These are phyloP conservation scores for Drosophila kepulauana DNA, from an alignment of 1,140 invertebrate genomes.

Conservation along the genomic window DNA sequence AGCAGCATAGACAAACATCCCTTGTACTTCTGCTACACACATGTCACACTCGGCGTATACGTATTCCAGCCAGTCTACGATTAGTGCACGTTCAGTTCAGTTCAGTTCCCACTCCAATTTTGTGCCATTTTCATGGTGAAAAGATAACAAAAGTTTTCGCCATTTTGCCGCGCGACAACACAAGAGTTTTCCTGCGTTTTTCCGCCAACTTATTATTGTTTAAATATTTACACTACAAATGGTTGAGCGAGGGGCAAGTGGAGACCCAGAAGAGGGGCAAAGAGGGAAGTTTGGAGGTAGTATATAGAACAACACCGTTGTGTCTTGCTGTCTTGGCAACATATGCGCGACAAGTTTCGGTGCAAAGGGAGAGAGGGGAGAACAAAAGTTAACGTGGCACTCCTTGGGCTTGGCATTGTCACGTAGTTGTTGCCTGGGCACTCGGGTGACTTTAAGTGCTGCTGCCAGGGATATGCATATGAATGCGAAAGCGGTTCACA, in stretches of 20 bases:
- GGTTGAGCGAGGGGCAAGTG: neutral
- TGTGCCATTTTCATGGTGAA: conserved; percentile 73
- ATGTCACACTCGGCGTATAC: conserved; percentile 47
- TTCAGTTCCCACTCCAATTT: conserved; percentile 49
- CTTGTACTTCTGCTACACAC: neutral
- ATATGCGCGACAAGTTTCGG: conserved; percentile 63
- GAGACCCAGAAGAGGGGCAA: neutral
- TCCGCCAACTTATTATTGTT: conserved; percentile 82
- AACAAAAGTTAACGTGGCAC: conserved; percentile 58
- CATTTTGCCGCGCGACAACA: conserved; percentile 52
- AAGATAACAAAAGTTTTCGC: conserved; percentile 79
- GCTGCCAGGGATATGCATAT: conserved; percentile 54
- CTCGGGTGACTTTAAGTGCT: conserved; percentile 45
- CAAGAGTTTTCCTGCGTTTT: conserved; percentile 74
- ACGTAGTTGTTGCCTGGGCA: conserved; percentile 64
- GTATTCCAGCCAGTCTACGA: conserved; percentile 30
- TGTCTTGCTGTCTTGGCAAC: conserved; percentile 34
- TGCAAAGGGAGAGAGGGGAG: neutral
- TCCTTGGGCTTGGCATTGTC: conserved; percentile 64
- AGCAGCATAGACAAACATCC: conserved; percentile 29
- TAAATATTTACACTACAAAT: conserved; percentile 79
- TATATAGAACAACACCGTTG: conserved; percentile 24
- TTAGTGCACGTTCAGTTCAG: conserved; percentile 63
- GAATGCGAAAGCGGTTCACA: conserved; percentile 43
- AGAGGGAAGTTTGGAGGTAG: conserved; percentile 3